Percentiles rank a stretch among this genome's conserved stretches.
phyloP scores from a whole-genome alignment of 1,140 invertebrate species.

The Nylanderia fulva region DNA sequence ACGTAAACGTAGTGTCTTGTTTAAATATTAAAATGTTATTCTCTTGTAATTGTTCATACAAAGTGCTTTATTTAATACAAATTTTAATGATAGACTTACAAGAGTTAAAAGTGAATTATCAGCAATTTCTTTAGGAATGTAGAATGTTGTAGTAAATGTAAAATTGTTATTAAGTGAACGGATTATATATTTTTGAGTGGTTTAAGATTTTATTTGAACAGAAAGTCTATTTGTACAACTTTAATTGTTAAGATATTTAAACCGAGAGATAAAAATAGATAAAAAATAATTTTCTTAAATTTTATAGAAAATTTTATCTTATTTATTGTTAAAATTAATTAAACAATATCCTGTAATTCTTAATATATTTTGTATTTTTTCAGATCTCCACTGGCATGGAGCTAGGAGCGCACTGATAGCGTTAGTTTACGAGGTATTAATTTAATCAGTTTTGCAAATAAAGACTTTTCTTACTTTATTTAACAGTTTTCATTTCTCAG shows the following conservation, averaged over 20 bases:
- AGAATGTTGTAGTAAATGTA: slow-evolving; percentile 3
- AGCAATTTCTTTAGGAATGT: neutral
- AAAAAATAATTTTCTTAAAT: slow-evolving; percentile 18
- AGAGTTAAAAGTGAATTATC: neutral
- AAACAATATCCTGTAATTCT: neutral
- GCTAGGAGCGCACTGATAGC: slow-evolving; percentile 86
- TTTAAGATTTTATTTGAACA: neutral
- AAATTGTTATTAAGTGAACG: neutral
- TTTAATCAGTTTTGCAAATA: neutral
- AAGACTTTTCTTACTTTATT: neutral
- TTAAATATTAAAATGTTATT: neutral
- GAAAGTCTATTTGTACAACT: neutral
- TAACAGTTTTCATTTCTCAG: neutral
- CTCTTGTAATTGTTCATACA: neutral
- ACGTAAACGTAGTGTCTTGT: neutral
- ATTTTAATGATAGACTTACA: neutral
- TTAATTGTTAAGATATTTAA: neutral
- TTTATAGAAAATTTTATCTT: neutral
- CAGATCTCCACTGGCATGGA: slow-evolving; percentile 86
- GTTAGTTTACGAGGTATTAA: slow-evolving; percentile 83
- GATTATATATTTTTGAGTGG: neutral
- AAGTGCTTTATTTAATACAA: neutral
- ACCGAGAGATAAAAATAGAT: neutral
- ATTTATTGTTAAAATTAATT: neutral
- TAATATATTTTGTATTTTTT: slow-evolving; percentile 45